Evolutionary conservation across 2,797 vertebrate genomes (phyloP).

Genomic region (Gila robusta): DNA sequence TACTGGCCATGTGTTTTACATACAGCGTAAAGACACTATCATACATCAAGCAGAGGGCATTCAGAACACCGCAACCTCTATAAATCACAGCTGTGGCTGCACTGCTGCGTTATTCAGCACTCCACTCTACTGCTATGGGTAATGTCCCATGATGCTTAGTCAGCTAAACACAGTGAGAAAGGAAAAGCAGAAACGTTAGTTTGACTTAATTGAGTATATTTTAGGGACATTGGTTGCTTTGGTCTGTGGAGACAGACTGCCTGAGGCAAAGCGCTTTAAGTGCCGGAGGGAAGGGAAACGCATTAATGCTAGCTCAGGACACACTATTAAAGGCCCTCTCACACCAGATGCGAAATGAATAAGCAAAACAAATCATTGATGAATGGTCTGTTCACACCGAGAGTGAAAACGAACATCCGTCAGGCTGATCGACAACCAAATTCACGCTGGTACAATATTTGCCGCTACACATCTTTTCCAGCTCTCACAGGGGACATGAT

Average conservation of each 20-base stretch:
- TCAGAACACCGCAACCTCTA: slow-evolving; percentile 43
- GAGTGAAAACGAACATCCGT: background rate
- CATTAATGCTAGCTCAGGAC: slow-evolving; percentile 46
- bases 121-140: slow-evolving; percentile 30
- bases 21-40: slow-evolving; percentile 46
- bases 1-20: slow-evolving; percentile 51
- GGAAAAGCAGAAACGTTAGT: slow-evolving; percentile 43
- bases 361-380: slow-evolving; percentile 33
- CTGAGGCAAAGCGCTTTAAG: slow-evolving; percentile 37
- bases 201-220: slow-evolving; percentile 52
- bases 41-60: slow-evolving; percentile 49
- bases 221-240: slow-evolving; percentile 52
- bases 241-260: slow-evolving; percentile 51
- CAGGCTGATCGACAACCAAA: slow-evolving; percentile 10
- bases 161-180: slow-evolving; percentile 45
- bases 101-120: slow-evolving; percentile 50
- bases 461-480: slow-evolving; percentile 14
- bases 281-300: slow-evolving; percentile 48
- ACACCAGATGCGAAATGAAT: slow-evolving; percentile 5
- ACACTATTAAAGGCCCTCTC: slow-evolving; percentile 16
- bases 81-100: slow-evolving; percentile 52
- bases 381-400: slow-evolving; percentile 27
- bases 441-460: slow-evolving; percentile 1
- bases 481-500: background rate
- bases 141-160: slow-evolving; percentile 47